phyloP scores from a whole-genome alignment of 2,888 invertebrate genomes.

The Tolmerus cingulatus region DNA sequence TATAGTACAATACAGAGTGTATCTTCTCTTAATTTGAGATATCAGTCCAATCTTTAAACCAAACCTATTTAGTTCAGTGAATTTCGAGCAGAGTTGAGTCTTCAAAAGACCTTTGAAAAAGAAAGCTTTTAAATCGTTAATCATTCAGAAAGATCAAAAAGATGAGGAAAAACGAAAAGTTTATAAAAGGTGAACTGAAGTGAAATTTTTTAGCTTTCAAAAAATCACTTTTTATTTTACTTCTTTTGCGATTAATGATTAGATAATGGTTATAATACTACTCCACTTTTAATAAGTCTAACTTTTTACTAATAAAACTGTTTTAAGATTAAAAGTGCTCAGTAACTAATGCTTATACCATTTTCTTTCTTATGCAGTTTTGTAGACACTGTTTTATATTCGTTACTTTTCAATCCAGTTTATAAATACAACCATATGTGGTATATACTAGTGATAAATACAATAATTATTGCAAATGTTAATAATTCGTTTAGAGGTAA shows the following conservation, averaged over 20 bases:
- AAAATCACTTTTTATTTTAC: not conserved
- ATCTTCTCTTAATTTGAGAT: too few relatives aligned
- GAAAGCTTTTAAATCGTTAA: not conserved
- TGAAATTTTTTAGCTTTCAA: not conserved
- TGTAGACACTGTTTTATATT: too few relatives aligned
- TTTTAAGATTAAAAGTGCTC: too few relatives aligned
- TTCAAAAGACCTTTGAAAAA: not conserved
- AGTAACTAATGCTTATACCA: too few relatives aligned
- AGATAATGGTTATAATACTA: not conserved
- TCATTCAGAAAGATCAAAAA: not conserved
- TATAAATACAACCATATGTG: too few relatives aligned
- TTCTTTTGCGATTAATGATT: not conserved
- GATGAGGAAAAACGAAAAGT: not conserved
- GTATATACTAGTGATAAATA: too few relatives aligned
- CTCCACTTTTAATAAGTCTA: not conserved
- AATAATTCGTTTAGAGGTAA: too few relatives aligned
- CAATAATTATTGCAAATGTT: too few relatives aligned
- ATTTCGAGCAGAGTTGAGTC: not conserved
- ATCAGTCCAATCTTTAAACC: too few relatives aligned
- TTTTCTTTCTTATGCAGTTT: too few relatives aligned
- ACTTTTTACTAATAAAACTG: not conserved
- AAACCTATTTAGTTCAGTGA: not conserved
- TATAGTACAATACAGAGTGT: too few relatives aligned
- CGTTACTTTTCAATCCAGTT: too few relatives aligned
- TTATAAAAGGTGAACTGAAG: not conserved